Evolutionary conservation across 1,140 invertebrate genomes (phyloP).

Genomic region (Drosophila dunni): DNA sequence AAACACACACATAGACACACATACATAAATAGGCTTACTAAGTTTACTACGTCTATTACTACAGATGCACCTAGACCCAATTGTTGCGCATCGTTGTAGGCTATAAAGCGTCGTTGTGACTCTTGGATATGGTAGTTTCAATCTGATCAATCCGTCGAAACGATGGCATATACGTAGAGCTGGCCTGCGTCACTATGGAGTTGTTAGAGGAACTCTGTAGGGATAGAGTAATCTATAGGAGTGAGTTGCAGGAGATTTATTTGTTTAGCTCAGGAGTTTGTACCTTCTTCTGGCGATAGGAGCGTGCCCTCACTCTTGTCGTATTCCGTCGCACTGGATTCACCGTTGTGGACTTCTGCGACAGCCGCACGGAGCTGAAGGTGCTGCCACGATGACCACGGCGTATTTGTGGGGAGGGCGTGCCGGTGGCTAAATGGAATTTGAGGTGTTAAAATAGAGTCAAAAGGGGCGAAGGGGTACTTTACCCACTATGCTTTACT

Average conservation of each 20-base stretch:
- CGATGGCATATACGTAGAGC: conserved; percentile 77
- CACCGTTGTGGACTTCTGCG: conserved; percentile 81
- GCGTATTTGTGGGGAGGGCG: conserved; percentile 84
- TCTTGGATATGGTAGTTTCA: conserved; percentile 79
- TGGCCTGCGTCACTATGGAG: conserved; percentile 80
- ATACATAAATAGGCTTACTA: background rate
- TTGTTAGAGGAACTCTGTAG: conserved; percentile 82
- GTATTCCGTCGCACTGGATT: conserved; percentile 86
- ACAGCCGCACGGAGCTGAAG: conserved; percentile 86
- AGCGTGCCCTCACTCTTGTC: conserved; percentile 84
- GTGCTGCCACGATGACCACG: conserved; percentile 84
- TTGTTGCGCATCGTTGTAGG: conserved; percentile 64
- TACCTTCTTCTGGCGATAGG: conserved; percentile 84
- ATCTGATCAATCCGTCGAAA: conserved; percentile 83
- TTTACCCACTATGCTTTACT: conserved; percentile 25
- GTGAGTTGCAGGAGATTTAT: conserved; percentile 1
- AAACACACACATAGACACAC: conserved; percentile 16
- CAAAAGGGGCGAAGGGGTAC: background rate
- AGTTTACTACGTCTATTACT: background rate
- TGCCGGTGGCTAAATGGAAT: conserved; percentile 70
- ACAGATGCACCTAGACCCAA: conserved; percentile 61
- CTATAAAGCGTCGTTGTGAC: conserved; percentile 84
- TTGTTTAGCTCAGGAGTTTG: background rate
- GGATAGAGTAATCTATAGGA: conserved; percentile 28
- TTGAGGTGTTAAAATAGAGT: background rate